phyloP scores from a whole-genome alignment of 2,888 invertebrate species.

The Dendrolimus pini region DNA sequence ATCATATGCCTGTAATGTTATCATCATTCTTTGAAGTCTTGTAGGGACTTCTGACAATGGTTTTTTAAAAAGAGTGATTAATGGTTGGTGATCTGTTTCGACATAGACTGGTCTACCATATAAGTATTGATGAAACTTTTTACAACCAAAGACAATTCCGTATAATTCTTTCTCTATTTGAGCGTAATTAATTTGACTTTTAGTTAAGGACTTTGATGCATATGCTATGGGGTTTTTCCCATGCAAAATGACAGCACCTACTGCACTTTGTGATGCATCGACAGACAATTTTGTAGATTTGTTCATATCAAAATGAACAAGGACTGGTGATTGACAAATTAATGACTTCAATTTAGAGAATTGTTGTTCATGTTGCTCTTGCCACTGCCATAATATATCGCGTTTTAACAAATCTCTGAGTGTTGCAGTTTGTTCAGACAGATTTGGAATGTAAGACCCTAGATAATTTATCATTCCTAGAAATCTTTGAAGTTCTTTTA shows the following conservation, averaged over 20 bases:
- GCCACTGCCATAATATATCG: conserved; percentile 19
- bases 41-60: background rate
- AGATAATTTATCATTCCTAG: background rate
- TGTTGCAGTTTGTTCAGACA: background rate
- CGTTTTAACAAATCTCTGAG: conserved; percentile 12
- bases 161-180: conserved; percentile 16
- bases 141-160: conserved; percentile 11
- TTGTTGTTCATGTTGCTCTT: conserved; percentile 16
- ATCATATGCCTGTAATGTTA: conserved; percentile 11
- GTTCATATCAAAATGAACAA: conserved; percentile 11
- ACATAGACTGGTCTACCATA: conserved; percentile 12
- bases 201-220: conserved; percentile 14
- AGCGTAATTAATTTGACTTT: conserved; percentile 3
- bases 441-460: background rate
- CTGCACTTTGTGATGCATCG: conserved; percentile 11
- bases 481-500: conserved; percentile 8
- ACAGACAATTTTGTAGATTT: conserved; percentile 12
- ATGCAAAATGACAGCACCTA: background rate
- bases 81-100: conserved; percentile 15
- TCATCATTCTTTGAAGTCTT: conserved; percentile 12
- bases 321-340: conserved; percentile 7
- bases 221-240: conserved; percentile 11
- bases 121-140: conserved; percentile 8
- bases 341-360: conserved; percentile 10
- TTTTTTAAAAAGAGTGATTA: conserved; percentile 8